Percentiles rank a stretch among this genome's conserved stretches.
Conservation (phyloP, 2,113 vertebrate genomes). For the Carollia perspicillata region DNA sequence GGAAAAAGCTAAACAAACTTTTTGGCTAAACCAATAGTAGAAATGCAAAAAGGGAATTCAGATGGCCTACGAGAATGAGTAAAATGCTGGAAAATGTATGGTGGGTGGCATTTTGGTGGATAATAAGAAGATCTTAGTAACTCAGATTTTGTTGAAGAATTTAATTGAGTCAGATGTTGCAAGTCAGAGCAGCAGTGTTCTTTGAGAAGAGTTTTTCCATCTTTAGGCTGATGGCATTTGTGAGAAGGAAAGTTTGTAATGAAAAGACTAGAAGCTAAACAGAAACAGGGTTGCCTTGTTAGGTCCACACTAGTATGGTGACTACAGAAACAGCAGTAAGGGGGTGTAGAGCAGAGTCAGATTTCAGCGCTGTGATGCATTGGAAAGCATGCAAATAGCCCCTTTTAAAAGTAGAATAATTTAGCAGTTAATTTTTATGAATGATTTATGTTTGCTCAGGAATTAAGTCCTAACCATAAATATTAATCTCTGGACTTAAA, state of each 20-base stretch:
- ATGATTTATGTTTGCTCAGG: not conserved
- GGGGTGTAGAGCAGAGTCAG: not conserved
- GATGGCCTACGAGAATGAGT: not conserved
- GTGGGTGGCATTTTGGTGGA: not conserved
- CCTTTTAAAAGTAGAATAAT: not conserved
- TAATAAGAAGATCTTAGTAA: not conserved
- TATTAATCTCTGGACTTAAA: not conserved
- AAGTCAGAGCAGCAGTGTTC: not conserved
- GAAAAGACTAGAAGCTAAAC: not conserved
- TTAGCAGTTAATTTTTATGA: not conserved
- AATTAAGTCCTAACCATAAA: constrained; percentile 20
- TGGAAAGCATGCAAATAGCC: not conserved
- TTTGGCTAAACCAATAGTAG: not conserved
- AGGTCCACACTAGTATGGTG: too few relatives aligned
- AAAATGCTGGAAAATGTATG: not conserved
- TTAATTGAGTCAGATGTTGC: not conserved
- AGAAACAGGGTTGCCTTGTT: not conserved
- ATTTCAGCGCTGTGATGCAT: not conserved
- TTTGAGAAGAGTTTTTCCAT: not conserved
- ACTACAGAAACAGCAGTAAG: not conserved
- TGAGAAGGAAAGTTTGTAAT: not conserved
- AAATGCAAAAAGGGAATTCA: not conserved
- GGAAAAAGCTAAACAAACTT: too few relatives aligned
- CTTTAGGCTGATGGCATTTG: not conserved
- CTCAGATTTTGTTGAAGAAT: not conserved